Base-by-base conservation (phyloP, 1,140 invertebrate genomes). In the Telenomus remus region DNA sequence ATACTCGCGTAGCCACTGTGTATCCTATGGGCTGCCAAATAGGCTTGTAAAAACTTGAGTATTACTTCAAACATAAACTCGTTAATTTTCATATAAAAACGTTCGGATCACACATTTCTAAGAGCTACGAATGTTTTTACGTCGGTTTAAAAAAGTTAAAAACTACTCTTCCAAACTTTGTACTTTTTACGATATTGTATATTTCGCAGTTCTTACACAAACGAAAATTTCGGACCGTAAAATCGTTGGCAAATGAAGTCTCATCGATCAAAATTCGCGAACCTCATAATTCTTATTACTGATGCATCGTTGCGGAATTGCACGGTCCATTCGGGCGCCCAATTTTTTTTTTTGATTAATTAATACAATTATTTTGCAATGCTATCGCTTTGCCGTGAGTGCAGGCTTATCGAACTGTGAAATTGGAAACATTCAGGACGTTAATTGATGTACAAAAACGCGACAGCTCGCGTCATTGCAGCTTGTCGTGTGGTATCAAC, bases 371-470 rank as follows among this genome's bases (percentile, higher is more conserved):
- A 61, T 6, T 61, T 60, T 34, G 16, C 39, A 43, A 12, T 35
- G 27, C 46, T 53, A 59, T 51, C 42, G 46, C 39, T 64, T 47
- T 15, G 44, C 34, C 8, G 15, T 15, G n/a, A 12, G 9, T 34
- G 11, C 53, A 42, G 46, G 49, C 65, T 65, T 55, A 60, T 60
- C 42, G 43, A 13, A 7, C 33, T 44, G 61, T 73, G 55, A 73
- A 73, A 73, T 73, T 73, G 70, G 55, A 60, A 65, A 65, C 70
- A 55, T 33, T 48, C 70, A 14, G 16, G 16, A 65, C 49, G 19
- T 73, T 73, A 73, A 73, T 73, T 65, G 55, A 64, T 39, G 69
- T 54, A 53, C 59, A 64, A 72, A 72, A 64, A 64, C 59, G 15
- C 37, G 57, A 61, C 44, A 55, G 19, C 16, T 27, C 16, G 60